Conservation (phyloP, 1,140 invertebrate species). For the Cydia splendana region DNA sequence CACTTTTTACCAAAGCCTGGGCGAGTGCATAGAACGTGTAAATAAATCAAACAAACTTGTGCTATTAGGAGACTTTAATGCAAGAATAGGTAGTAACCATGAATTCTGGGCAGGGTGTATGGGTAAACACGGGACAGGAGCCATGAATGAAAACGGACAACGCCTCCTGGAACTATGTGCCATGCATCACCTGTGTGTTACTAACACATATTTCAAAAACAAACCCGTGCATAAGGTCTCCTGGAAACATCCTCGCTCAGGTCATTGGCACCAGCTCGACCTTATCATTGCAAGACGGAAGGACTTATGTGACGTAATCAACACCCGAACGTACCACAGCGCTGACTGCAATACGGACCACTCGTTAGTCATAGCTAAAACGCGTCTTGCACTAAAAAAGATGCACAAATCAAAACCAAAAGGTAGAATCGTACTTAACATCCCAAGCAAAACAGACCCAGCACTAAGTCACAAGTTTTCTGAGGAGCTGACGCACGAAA, state of each 20-base stretch:
- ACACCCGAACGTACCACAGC: background rate
- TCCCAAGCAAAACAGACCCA: too few relatives aligned
- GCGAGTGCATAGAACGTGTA: background rate
- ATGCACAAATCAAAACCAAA: too few relatives aligned
- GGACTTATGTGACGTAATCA: background rate
- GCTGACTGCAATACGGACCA: background rate
- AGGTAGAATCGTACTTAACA: too few relatives aligned
- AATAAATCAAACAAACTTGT: background rate
- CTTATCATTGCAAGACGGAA: background rate
- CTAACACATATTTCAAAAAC: background rate
- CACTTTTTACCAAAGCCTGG: too few relatives aligned
- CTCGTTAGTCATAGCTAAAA: background rate
- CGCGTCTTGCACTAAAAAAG: too few relatives aligned
- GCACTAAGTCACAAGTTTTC: too few relatives aligned
- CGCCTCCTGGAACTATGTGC: conserved; percentile 31
- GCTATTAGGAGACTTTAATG: too few relatives aligned
- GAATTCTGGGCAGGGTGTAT: background rate
- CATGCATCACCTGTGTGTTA: background rate
- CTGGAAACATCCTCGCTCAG: background rate
- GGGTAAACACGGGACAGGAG: conserved; percentile 35
- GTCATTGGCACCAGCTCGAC: background rate
- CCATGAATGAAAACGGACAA: conserved; percentile 38
- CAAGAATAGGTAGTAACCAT: too few relatives aligned
- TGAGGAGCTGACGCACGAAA: background rate
- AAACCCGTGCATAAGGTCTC: background rate